Evolutionary conservation across 2,888 invertebrate species (phyloP), one percentile per base, ranked within the genome.

Genomic region (Brachypalpus laphriformis): DNA sequence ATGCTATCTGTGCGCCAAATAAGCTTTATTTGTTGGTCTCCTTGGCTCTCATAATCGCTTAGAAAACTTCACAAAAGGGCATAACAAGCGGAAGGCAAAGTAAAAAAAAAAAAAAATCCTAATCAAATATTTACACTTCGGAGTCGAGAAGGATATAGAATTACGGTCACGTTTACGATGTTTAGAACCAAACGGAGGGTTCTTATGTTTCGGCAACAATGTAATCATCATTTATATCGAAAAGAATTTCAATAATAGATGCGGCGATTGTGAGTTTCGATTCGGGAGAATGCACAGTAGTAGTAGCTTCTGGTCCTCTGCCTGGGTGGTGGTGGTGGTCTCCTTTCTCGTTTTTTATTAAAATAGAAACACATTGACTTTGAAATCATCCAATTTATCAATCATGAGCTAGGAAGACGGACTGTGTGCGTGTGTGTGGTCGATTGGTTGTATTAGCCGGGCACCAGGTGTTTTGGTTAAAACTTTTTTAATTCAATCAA

Each of bases 141-240:
- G 14, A 22, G 63, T 42, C 18, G 14, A 22, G 8, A 16, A 18
- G 56, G 75, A 66, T 75, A 75, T 75, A 54, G 57, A 47, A 66
- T 75, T 75, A 75, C 75, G 66, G 75, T 75, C 75, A 75, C 75
- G 75, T 75, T 75, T 75, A 75, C 31, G 65, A 49, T 75, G 75
- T 75, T 75, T 63, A 57, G 28, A 66, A 28, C 61, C 34, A n/a
- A 61, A 40, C 57, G 37, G 37, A 65, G 74, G 74, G 74, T 56
- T 66, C 66, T 66, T 66, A 47, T 75, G 49, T 57, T 57, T 75
- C 65, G 66, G 57, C 75, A 75, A 75, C 75, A 75, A 66, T 75
- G 57, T 66, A 57, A 65, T 75, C 75, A 75, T 75, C 57, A 57
- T 75, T 66, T 57, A 25, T 22, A 75, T 75, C 57, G 65, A 49